These are phyloP conservation scores for Drosophila pruinosa DNA, from an alignment of 1,140 invertebrate species.

Conservation along the genomic window DNA sequence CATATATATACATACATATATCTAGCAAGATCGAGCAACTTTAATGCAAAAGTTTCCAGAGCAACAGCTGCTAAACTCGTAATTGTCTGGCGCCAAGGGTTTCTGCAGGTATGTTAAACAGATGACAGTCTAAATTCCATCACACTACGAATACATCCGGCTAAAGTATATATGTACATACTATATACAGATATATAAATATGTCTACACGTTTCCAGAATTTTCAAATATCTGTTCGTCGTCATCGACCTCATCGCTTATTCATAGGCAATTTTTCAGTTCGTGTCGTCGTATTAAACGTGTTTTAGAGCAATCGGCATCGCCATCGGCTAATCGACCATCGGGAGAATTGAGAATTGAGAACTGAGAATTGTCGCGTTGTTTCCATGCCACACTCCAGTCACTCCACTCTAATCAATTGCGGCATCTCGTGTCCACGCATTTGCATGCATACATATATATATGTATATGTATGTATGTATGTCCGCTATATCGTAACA, in stretches of 20 bases:
- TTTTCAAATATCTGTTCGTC: conserved; percentile 57
- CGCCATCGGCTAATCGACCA: background rate
- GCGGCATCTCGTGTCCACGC: conserved; percentile 34
- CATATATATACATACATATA: background rate
- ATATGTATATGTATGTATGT: conserved; percentile 37
- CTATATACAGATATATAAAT: conserved; percentile 30
- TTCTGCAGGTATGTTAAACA: conserved; percentile 58
- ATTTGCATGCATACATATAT: conserved; percentile 36
- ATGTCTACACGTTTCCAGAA: conserved; percentile 65
- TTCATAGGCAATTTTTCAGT: conserved; percentile 60
- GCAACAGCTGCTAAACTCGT: conserved; percentile 4
- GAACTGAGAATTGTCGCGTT: background rate
- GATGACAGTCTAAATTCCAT: conserved; percentile 28
- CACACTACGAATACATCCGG: conserved; percentile 31
- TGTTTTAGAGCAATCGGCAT: conserved; percentile 45
- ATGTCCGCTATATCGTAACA: conserved; percentile 13
- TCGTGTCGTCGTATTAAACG: conserved; percentile 47
- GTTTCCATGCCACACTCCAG: conserved; percentile 7
- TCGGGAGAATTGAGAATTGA: conserved; percentile 3
- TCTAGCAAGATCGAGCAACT: conserved; percentile 28
- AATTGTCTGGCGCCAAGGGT: conserved; percentile 16
- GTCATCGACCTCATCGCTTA: conserved; percentile 59
- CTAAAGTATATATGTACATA: background rate
- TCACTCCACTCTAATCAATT: conserved; percentile 21
- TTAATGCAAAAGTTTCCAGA: conserved; percentile 5